Percentiles rank a stretch among this genome's conserved stretches.
Conservation (phyloP, 2,797 vertebrate species). For the Muscicapa comitata region DNA sequence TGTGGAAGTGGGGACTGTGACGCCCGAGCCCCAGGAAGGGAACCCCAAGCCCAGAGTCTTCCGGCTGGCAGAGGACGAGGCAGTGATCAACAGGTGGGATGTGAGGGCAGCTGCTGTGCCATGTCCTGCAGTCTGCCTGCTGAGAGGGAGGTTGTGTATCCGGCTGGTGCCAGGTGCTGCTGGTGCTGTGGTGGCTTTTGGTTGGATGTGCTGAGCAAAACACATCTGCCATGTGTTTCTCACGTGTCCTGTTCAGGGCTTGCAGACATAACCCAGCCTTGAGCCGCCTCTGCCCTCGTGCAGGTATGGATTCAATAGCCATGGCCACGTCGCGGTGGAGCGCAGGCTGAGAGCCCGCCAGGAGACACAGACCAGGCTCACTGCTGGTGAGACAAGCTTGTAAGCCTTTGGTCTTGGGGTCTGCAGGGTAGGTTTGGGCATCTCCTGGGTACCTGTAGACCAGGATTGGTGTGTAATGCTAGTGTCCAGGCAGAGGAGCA, state of each 20-base stretch:
- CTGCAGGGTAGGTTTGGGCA: not conserved
- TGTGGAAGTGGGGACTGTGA: constrained; percentile 94
- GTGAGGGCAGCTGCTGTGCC: not conserved
- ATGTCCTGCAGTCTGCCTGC: fast-evolving
- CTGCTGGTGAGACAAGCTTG: constrained; percentile 75
- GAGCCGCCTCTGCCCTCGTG: not conserved
- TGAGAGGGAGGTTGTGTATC: fast-evolving
- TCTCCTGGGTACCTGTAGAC: not conserved
- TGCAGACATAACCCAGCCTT: not conserved
- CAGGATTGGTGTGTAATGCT: not conserved
- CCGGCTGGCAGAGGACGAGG: constrained; percentile 83
- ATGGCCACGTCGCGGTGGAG: constrained; percentile 79
- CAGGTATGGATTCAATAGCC: constrained; percentile 97
- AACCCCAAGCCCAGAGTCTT: constrained; percentile 92
- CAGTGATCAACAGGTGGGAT: constrained; percentile 90
- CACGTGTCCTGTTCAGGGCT: too few species aligned
- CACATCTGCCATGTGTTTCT: fast-evolving
- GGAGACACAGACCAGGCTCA: constrained; percentile 76
- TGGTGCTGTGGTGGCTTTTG: not conserved
- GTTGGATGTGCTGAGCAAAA: not conserved
- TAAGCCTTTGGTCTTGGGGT: not conserved
- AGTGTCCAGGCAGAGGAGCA: not conserved
- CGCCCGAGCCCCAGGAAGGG: constrained; percentile 91
- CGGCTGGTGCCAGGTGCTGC: too few species aligned
- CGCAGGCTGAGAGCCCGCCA: constrained; percentile 80